A percentile compares a stretch with the other conserved stretches of the same genome.
These are phyloP conservation scores for Seira sanloemensis DNA, from an alignment of 2,888 invertebrate species.

Conservation along the genomic window DNA sequence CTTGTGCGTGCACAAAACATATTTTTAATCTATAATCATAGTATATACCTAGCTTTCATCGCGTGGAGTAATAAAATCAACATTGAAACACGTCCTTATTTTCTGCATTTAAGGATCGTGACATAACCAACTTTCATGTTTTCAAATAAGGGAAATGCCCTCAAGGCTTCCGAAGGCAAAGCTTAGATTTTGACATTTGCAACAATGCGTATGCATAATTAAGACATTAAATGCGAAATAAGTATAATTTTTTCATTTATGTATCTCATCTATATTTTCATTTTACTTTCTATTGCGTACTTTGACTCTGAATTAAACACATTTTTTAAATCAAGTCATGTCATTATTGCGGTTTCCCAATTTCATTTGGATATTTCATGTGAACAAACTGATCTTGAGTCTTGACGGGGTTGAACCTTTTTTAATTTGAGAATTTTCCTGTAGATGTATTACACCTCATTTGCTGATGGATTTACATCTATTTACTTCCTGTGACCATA, in stretches of 20 bases:
- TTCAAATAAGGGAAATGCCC: constrained; percentile 50
- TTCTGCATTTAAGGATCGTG: constrained; percentile 32
- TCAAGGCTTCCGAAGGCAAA: constrained; percentile 48
- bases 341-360: not conserved
- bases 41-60: not conserved
- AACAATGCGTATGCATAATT: constrained; percentile 2
- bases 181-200: constrained; percentile 18
- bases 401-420: not conserved
- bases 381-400: not conserved
- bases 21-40: no score
- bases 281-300: constrained; percentile 13
- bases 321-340: not conserved
- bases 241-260: no score
- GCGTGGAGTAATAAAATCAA: constrained; percentile 2
- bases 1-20: no score
- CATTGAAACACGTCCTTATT: constrained; percentile 5
- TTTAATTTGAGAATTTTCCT: not conserved
- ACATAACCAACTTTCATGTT: constrained; percentile 38
- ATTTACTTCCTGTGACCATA: not conserved
- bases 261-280: not conserved
- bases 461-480: not conserved
- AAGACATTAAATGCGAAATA: not conserved
- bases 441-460: not conserved
- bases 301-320: constrained; percentile 10
- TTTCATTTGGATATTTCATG: not conserved